These are phyloP conservation scores for Atethmia centrago DNA, from an alignment of 2,888 invertebrate species.

Conservation along the genomic window DNA sequence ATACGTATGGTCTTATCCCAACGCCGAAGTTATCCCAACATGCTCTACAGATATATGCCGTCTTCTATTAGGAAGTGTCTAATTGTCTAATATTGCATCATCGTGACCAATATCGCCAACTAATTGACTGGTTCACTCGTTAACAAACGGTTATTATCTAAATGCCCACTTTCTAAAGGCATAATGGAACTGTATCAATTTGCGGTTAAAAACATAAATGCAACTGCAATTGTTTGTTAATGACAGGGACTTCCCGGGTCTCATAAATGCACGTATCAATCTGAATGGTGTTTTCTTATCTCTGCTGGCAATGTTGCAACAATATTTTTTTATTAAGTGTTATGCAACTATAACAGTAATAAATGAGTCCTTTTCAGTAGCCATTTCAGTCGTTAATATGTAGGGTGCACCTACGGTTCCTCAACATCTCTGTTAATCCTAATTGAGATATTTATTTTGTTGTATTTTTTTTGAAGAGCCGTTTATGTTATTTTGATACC, in stretches of 20 bases:
- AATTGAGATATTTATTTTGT: not conserved
- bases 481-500: not conserved
- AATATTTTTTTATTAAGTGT: not conserved
- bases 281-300: not conserved
- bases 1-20: no score
- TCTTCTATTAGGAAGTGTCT: slow-evolving; percentile 59
- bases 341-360: not conserved
- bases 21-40: not conserved
- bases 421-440: not conserved
- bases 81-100: slow-evolving; percentile 74
- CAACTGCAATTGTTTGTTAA: slow-evolving; percentile 5
- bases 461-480: not conserved
- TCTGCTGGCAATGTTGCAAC: not conserved
- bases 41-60: slow-evolving; percentile 9
- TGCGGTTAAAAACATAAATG: slow-evolving; percentile 20
- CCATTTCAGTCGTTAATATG: not conserved
- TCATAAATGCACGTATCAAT: not conserved
- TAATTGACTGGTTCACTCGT: slow-evolving; percentile 76
- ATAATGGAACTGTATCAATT: slow-evolving; percentile 25
- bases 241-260: not conserved
- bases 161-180: slow-evolving; percentile 48
- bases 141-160: slow-evolving; percentile 70
- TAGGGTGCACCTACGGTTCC: not conserved
- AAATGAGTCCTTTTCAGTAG: not conserved
- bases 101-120: slow-evolving; percentile 78